A percentile compares a stretch with the other conserved stretches of the same genome.
Evolutionary conservation across 2,113 vertebrate species (phyloP).

Genomic region (Psittacara wagleri): DNA sequence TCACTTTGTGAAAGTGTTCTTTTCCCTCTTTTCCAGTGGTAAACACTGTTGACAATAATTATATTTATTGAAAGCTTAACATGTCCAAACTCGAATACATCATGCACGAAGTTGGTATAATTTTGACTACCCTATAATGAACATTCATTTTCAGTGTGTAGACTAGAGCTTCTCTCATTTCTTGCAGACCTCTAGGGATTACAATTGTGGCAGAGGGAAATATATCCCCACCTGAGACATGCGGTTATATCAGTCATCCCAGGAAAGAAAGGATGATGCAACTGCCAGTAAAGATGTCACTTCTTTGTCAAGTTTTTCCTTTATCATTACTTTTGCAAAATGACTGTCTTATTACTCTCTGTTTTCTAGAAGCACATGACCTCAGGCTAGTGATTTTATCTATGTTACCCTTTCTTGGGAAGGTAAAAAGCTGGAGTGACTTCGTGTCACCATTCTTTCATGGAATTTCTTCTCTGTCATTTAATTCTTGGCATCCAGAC

Average conservation of each 20-base stretch:
- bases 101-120: neutral
- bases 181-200: neutral
- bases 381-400: neutral
- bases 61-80: neutral
- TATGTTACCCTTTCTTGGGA: neutral
- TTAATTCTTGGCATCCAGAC: neutral
- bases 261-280: neutral
- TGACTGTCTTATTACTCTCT: neutral
- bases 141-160: neutral
- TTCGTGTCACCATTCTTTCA: neutral
- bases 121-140: neutral
- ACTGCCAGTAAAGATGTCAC: neutral
- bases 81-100: neutral
- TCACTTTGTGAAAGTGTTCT: neutral
- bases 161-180: neutral
- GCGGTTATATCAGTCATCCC: neutral
- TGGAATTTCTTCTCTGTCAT: neutral
- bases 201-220: neutral
- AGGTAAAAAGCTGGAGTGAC: neutral
- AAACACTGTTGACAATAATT: neutral
- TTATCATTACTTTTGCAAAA: neutral
- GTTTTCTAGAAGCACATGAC: neutral
- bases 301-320: neutral
- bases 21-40: neutral
- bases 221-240: neutral